phyloP scores from a whole-genome alignment of 2,113 vertebrate genomes.

The Apeltes quadracus region DNA sequence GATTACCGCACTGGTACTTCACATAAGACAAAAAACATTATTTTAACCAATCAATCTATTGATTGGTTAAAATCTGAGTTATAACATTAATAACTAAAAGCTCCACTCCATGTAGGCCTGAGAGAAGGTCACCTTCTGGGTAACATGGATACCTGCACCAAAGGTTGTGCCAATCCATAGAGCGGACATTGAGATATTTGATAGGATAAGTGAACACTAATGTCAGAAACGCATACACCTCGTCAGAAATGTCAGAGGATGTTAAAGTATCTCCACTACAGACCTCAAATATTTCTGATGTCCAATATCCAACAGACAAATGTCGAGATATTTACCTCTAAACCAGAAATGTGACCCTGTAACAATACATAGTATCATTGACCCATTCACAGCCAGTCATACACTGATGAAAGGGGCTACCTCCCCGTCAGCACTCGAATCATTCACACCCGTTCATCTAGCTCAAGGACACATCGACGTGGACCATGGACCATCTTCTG shows the following conservation, averaged over 20 bases:
- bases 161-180: background rate
- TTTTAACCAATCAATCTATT: background rate
- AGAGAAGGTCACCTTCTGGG: background rate
- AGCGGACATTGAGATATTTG: background rate
- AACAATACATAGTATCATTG: background rate
- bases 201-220: background rate
- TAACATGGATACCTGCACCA: background rate
- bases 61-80: no score
- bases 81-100: background rate
- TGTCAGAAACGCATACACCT: no score
- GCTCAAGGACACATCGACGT: background rate
- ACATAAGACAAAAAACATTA: background rate
- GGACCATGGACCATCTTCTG: background rate
- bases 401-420: background rate
- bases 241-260: background rate
- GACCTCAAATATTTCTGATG: background rate
- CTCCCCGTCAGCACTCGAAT: background rate
- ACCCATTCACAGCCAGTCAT: background rate
- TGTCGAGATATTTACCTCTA: background rate
- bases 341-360: no score
- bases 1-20: conserved; percentile 8
- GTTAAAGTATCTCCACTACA: background rate
- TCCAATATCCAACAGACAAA: background rate
- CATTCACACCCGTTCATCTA: background rate
- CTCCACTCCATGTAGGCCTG: background rate